Base-by-base conservation (phyloP, 2,888 invertebrate genomes). In the Microctonus aethiopoides region DNA sequence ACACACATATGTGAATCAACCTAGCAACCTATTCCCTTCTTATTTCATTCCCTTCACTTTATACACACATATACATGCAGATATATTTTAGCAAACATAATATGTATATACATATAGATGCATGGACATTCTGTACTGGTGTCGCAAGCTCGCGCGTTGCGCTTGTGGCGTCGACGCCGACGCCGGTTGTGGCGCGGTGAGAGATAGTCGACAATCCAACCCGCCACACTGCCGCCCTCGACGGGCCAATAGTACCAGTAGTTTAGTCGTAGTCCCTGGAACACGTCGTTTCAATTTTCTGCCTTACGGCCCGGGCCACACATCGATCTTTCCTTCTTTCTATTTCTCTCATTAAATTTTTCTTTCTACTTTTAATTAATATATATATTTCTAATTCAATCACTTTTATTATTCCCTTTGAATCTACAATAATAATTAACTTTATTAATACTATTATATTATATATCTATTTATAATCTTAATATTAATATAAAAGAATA, bases 211-310 rank as follows among this genome's bases (percentile, higher is more conserved):
- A 46, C 46, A 46, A 46, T 46, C 16, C 46, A 16, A 46, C 71
- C 72, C 74, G 72, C 74, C 73, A 72, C 78, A 74, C 72, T 72
- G 77, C 75, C 79, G 77, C 73, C 77, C 76, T 75, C 76, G 75
- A 74, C 69, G 67, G 46, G 67, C 74, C 70, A 70, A 70, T 57
- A 54, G 56, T 71, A 73, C 75, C 79, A 75, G 77, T 83, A 83
- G 83, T 80, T 80, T 81, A 81, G 82, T 79, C 80, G 79, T 79
- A 80, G 81, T 77, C 78, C 78, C 75, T 73, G 74, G 76, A 76
- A 72, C 77, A 76, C 77, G 73, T 75, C 76, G 75, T 76, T 70
- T 73, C 71, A 67, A 52, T 46, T 65, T 56, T 68, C 20, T 54
- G 29, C 39, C 57, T 57, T 46, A 26, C 29, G 54, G 22, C 56